Evolutionary conservation across 2,113 vertebrate genomes (phyloP).

Genomic region (Acrocephalus arundinaceus): DNA sequence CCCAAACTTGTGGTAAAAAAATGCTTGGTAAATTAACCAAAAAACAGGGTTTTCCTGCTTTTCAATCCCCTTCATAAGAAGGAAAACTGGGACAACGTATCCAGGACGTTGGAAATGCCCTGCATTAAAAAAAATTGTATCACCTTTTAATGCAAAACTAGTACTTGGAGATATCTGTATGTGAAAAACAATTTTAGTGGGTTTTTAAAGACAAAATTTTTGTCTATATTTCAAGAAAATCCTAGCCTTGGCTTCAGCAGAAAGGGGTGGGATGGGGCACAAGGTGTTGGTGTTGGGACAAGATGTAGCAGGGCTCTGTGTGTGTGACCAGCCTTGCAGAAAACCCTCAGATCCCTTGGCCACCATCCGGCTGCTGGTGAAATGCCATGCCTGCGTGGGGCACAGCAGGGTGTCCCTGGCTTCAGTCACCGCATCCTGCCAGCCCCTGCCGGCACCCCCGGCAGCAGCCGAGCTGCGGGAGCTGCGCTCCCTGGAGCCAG

Average conservation of each 20-base stretch:
- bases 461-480: not conserved
- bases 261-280: not conserved
- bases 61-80: not conserved
- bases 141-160: not conserved
- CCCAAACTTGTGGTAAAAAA: not conserved
- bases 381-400: not conserved
- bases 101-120: not conserved
- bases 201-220: not conserved
- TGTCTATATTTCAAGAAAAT: not conserved
- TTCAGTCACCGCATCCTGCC: not conserved
- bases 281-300: not conserved
- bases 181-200: not conserved
- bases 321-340: not conserved
- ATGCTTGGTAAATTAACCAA: not conserved
- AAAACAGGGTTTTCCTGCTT: not conserved
- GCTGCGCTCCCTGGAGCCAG: rapidly evolving
- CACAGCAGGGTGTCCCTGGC: not conserved
- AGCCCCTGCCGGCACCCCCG: not conserved
- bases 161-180: not conserved
- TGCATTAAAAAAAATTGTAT: not conserved
- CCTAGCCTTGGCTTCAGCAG: not conserved
- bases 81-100: not conserved
- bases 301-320: not conserved
- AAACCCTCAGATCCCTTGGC: not conserved
- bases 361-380: not conserved